A percentile compares a stretch with the other conserved stretches of the same genome.
These are phyloP conservation scores for Mechanitis messenoides DNA, from an alignment of 2,888 invertebrate genomes.

Conservation along the genomic window DNA sequence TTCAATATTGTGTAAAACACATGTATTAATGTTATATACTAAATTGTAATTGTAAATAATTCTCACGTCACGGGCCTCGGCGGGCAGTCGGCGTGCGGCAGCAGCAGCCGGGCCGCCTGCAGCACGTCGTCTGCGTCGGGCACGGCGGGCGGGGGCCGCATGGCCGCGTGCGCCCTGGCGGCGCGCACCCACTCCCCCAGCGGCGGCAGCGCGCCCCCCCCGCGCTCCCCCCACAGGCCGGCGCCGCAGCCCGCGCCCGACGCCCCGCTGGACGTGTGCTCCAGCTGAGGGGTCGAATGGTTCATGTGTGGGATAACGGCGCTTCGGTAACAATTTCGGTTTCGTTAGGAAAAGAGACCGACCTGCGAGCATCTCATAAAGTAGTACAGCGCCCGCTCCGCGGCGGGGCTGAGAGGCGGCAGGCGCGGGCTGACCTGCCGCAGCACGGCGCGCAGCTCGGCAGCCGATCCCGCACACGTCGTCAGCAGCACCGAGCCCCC, in stretches of 20 bases:
- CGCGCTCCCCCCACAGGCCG: slow-evolving; percentile 87
- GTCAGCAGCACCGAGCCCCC: slow-evolving; percentile 80
- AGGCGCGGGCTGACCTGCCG: slow-evolving; percentile 77
- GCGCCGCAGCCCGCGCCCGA: slow-evolving; percentile 42
- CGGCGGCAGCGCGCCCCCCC: slow-evolving; percentile 91
- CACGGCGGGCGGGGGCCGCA: slow-evolving; percentile 84
- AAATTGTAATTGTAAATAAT: not conserved
- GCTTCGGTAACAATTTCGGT: too few species aligned
- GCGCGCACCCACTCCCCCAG: slow-evolving; percentile 94
- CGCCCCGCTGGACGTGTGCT: slow-evolving; percentile 68
- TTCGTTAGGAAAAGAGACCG: slow-evolving; percentile 2
- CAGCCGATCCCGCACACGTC: slow-evolving; percentile 90
- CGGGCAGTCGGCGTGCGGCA: slow-evolving; percentile 94
- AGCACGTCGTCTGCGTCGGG: slow-evolving; percentile 92
- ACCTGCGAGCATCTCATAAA: slow-evolving; percentile 95
- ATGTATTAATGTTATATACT: not conserved
- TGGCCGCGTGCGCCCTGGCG: slow-evolving; percentile 87
- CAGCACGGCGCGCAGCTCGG: slow-evolving; percentile 86
- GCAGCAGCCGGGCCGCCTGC: slow-evolving; percentile 89
- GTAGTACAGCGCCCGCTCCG: slow-evolving; percentile 89
- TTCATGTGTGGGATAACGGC: too few species aligned
- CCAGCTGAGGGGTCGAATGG: slow-evolving; percentile 64
- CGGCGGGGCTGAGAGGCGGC: slow-evolving; percentile 79
- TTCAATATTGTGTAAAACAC: not conserved
- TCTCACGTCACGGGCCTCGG: slow-evolving; percentile 83